Percentiles rank a stretch among this genome's conserved stretches.
phyloP scores from a whole-genome alignment of 2,888 invertebrate genomes.

The Agonopterix heracliana region DNA sequence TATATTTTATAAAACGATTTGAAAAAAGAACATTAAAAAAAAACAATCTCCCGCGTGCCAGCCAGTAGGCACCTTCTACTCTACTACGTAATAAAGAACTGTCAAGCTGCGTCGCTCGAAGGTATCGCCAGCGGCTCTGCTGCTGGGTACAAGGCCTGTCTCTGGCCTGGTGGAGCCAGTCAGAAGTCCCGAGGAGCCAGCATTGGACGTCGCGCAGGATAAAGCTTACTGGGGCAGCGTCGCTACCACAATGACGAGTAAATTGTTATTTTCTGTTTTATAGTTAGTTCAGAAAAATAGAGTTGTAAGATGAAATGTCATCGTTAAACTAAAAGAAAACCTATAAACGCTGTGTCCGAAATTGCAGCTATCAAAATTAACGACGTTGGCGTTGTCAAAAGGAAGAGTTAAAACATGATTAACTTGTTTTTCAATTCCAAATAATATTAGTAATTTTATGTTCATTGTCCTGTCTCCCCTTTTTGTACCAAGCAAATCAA shows the following conservation, averaged over 20 bases:
- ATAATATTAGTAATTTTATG: too few species aligned
- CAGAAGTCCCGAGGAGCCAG: conserved; percentile 66
- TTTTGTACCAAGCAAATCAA: too few species aligned
- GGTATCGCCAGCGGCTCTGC: conserved; percentile 71
- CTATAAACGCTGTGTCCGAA: too few species aligned
- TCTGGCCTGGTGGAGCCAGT: conserved; percentile 68
- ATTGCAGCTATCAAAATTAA: too few species aligned
- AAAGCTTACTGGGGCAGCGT: conserved; percentile 70
- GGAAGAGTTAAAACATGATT: too few species aligned
- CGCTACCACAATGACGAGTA: conserved; percentile 7
- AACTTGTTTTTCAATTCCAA: too few species aligned
- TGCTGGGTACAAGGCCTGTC: conserved; percentile 75
- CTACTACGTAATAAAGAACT: conserved; percentile 17
- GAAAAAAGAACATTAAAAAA: too few species aligned
- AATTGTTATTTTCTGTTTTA: background rate
- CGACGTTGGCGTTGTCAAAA: too few species aligned
- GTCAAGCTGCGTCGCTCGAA: conserved; percentile 69
- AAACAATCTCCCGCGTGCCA: too few species aligned
- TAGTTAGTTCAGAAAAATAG: background rate
- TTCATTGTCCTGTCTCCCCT: too few species aligned
- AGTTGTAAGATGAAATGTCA: background rate
- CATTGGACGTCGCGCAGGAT: conserved; percentile 70
- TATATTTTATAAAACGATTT: background rate
- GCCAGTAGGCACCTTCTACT: background rate
- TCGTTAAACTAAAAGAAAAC: background rate